Percentiles rank a stretch among this genome's conserved stretches.
Conservation (phyloP, 2,888 invertebrate genomes). For the Adineta ricciae region DNA sequence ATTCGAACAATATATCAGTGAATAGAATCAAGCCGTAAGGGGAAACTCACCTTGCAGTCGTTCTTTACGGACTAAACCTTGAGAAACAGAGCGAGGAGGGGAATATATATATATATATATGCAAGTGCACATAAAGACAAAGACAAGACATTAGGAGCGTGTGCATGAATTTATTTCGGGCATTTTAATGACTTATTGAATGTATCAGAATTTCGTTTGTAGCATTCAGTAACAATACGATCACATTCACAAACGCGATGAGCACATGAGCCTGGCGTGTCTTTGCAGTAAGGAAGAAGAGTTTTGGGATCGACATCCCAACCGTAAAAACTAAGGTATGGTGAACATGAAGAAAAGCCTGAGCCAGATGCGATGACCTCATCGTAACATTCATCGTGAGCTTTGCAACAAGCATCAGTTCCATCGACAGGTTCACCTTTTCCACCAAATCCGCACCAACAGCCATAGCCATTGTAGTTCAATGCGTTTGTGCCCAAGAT, state of each 20-base stretch:
- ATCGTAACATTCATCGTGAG: conserved; percentile 27
- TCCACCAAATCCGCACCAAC: conserved; percentile 27
- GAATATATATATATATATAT: too few species aligned
- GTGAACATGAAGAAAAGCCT: background rate
- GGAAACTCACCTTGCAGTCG: background rate
- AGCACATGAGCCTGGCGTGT: conserved; percentile 4
- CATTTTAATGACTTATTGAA: conserved; percentile 22
- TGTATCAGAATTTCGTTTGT: background rate
- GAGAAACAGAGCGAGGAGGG: too few species aligned
- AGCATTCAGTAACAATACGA: conserved; percentile 25
- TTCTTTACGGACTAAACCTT: too few species aligned
- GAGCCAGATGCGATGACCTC: background rate
- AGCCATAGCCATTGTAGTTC: conserved; percentile 23
- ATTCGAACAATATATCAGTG: background rate
- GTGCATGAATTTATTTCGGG: background rate
- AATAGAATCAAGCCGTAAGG: background rate
- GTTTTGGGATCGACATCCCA: conserved; percentile 17
- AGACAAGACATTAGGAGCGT: too few species aligned
- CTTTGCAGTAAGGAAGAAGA: background rate
- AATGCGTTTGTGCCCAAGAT: background rate
- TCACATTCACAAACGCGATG: conserved; percentile 23
- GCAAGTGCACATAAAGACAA: too few species aligned
- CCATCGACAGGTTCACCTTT: conserved; percentile 25
- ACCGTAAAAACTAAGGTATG: conserved; percentile 10
- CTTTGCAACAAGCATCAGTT: conserved; percentile 30